Percentiles rank a stretch among this genome's conserved stretches.
Evolutionary conservation across 2,888 invertebrate species (phyloP).

Genomic region (Hermodice carunculata): DNA sequence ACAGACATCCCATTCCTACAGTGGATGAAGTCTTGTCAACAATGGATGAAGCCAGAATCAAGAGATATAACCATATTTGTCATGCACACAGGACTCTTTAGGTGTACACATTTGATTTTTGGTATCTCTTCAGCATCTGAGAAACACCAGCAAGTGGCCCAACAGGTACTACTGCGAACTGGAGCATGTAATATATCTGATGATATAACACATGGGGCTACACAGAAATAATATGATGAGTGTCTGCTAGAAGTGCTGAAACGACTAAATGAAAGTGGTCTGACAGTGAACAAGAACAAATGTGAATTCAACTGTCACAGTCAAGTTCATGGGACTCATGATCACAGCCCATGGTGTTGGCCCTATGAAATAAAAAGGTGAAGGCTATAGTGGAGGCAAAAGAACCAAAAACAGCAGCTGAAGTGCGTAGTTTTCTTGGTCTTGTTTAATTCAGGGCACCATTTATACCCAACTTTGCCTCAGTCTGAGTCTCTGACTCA

Average conservation of each 20-base stretch:
- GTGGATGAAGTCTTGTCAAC: constrained; percentile 21
- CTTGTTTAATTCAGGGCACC: constrained; percentile 25
- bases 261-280: constrained; percentile 11
- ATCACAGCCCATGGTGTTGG: constrained; percentile 7
- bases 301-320: neutral
- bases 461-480: constrained; percentile 4
- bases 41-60: constrained; percentile 5
- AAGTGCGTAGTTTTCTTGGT: constrained; percentile 48
- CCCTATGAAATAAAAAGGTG: constrained; percentile 3
- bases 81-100: constrained; percentile 4
- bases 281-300: constrained; percentile 7
- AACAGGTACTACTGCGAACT: constrained; percentile 6
- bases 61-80: constrained; percentile 25
- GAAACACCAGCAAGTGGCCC: constrained; percentile 18
- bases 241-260: constrained; percentile 20
- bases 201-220: neutral
- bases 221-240: neutral
- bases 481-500: neutral
- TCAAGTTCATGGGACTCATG: constrained; percentile 22
- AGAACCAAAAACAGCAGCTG: constrained; percentile 40
- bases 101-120: constrained; percentile 20
- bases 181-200: constrained; percentile 18
- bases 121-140: constrained; percentile 22
- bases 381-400: constrained; percentile 37
- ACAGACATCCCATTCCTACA: constrained; percentile 30